Conservation (phyloP, 2,113 vertebrate genomes). For the Passer domesticus region DNA sequence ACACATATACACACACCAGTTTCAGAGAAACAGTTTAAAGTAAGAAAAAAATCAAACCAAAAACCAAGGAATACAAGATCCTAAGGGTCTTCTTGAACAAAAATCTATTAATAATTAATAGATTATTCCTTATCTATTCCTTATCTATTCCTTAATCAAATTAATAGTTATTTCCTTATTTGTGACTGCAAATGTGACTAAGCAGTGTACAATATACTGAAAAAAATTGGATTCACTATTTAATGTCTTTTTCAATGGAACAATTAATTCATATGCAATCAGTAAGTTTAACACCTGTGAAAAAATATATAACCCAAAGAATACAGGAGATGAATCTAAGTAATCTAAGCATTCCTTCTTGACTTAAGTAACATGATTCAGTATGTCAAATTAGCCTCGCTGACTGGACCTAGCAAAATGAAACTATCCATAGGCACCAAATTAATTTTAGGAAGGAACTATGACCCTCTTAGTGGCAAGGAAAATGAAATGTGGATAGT, state of each 20-base stretch:
- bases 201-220: neutral
- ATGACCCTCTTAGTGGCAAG: neutral
- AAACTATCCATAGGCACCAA: neutral
- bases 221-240: neutral
- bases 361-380: neutral
- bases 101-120: too few relatives aligned
- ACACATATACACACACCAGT: too few relatives aligned
- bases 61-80: neutral
- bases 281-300: neutral
- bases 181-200: neutral
- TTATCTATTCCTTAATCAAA: too few relatives aligned
- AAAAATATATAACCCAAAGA: neutral
- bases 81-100: neutral
- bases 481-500: neutral
- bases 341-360: neutral
- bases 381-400: neutral
- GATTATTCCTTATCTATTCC: too few relatives aligned
- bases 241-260: neutral
- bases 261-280: neutral
- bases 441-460: constrained; percentile 6
- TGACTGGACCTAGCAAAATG: neutral
- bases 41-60: neutral
- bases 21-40: neutral
- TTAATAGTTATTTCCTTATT: neutral
- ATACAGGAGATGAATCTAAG: neutral